A percentile compares a stretch with the other conserved stretches of the same genome.
Evolutionary conservation across 2,797 vertebrate species (phyloP).

Genomic region (Scomberomorus guttatus): DNA sequence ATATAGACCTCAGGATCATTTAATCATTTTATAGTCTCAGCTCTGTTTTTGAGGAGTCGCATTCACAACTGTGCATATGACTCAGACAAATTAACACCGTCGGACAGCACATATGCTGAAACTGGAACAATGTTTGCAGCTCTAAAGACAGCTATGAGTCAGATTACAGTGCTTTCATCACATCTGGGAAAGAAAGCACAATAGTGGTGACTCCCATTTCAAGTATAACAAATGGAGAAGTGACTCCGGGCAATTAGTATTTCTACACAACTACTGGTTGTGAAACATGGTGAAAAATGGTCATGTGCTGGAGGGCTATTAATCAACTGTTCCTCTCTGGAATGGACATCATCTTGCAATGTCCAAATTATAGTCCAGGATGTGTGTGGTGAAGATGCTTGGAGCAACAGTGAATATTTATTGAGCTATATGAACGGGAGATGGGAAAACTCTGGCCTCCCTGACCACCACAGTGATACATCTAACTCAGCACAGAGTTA

Average conservation of each 20-base stretch:
- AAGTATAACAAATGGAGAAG: constrained; percentile 72
- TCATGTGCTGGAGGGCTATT: constrained; percentile 73
- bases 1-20: not conserved
- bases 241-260: constrained; percentile 76
- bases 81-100: constrained; percentile 11
- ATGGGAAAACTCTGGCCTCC: constrained; percentile 13
- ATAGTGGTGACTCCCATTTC: constrained; percentile 48
- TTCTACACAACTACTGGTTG: constrained; percentile 53
- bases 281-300: constrained; percentile 79
- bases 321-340: constrained; percentile 70
- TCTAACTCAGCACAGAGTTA: constrained; percentile 11
- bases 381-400: constrained; percentile 30
- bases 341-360: constrained; percentile 75
- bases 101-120: constrained; percentile 22
- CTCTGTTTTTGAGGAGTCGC: not conserved
- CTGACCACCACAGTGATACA: not conserved
- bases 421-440: constrained; percentile 38
- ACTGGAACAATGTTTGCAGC: constrained; percentile 15
- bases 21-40: not conserved
- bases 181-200: constrained; percentile 52
- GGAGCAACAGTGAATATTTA: constrained; percentile 61
- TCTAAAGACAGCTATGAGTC: constrained; percentile 25
- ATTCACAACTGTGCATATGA: not conserved
- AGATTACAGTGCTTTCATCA: constrained; percentile 40
- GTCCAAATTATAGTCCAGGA: constrained; percentile 68